These are phyloP conservation scores for Tapirus terrestris DNA, from an alignment of 2,113 vertebrate genomes.

Conservation along the genomic window DNA sequence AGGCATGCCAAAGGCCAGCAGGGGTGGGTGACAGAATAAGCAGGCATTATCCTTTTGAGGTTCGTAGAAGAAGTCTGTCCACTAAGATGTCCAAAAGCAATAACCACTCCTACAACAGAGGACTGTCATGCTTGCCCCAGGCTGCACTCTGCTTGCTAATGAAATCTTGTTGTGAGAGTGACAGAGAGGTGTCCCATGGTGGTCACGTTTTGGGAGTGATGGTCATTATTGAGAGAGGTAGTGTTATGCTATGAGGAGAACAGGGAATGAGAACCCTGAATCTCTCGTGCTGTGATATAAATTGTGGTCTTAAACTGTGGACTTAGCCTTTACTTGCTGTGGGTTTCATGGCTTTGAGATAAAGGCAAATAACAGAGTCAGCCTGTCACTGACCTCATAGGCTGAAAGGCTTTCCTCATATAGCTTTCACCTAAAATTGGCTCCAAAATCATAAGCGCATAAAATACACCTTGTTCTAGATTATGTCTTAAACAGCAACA, in stretches of 20 bases:
- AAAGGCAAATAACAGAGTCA: background rate
- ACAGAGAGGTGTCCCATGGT: too few relatives aligned
- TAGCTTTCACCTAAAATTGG: conserved; percentile 14
- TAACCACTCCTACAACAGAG: background rate
- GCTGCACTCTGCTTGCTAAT: too few relatives aligned
- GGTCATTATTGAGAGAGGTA: background rate
- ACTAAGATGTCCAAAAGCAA: background rate
- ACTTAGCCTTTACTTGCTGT: background rate
- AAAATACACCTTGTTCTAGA: conserved; percentile 23
- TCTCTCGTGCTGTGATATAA: background rate
- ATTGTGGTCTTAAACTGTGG: background rate
- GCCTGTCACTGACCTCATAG: background rate
- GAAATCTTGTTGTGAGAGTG: background rate
- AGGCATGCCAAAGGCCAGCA: background rate
- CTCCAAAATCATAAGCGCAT: background rate
- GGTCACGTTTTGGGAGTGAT: background rate
- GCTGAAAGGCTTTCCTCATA: background rate
- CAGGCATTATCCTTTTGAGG: background rate
- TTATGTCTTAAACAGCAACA: conserved; percentile 36
- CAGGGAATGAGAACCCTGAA: background rate
- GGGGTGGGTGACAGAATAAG: background rate
- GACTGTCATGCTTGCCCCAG: rapidly evolving
- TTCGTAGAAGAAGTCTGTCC: background rate
- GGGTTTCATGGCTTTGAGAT: background rate
- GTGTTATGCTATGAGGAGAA: background rate